A percentile compares a stretch with the other conserved stretches of the same genome.
phyloP scores from a whole-genome alignment of 2,888 invertebrate genomes.

The Tridacna gigas region DNA sequence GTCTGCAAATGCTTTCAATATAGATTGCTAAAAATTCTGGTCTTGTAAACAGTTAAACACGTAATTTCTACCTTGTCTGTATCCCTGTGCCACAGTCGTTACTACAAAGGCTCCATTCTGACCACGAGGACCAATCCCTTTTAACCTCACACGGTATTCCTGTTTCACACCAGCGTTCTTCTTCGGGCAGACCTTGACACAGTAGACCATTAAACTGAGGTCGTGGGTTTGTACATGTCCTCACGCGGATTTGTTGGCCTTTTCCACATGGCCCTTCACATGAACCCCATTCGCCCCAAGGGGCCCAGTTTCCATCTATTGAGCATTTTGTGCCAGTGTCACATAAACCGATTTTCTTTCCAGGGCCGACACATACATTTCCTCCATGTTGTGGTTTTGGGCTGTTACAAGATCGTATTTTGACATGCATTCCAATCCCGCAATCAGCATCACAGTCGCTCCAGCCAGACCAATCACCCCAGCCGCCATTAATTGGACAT shows the following conservation, averaged over 20 bases:
- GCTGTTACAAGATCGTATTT: conserved; percentile 49
- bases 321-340: conserved; percentile 45
- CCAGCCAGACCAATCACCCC: conserved; percentile 55
- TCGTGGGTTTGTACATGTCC: conserved; percentile 56
- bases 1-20: too few relatives aligned
- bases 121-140: conserved; percentile 60
- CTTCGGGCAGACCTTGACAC: conserved; percentile 48
- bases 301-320: conserved; percentile 58
- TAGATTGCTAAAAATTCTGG: too few relatives aligned
- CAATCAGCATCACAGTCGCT: conserved; percentile 49
- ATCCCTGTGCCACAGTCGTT: conserved; percentile 48
- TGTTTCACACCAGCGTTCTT: conserved; percentile 42
- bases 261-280: conserved; percentile 51
- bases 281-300: conserved; percentile 47
- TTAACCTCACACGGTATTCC: conserved; percentile 36
- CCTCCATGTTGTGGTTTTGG: conserved; percentile 61
- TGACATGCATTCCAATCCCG: conserved; percentile 37
- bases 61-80: conserved; percentile 29
- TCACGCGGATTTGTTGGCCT: conserved; percentile 36
- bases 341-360: conserved; percentile 47
- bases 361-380: conserved; percentile 38
- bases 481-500: conserved; percentile 55
- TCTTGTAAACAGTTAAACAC: neutral
- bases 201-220: conserved; percentile 53
- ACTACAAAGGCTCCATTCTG: conserved; percentile 43